Percentiles rank a stretch among this genome's conserved stretches.
Conservation (phyloP, 2,113 vertebrate species). For the Mobula hypostoma region DNA sequence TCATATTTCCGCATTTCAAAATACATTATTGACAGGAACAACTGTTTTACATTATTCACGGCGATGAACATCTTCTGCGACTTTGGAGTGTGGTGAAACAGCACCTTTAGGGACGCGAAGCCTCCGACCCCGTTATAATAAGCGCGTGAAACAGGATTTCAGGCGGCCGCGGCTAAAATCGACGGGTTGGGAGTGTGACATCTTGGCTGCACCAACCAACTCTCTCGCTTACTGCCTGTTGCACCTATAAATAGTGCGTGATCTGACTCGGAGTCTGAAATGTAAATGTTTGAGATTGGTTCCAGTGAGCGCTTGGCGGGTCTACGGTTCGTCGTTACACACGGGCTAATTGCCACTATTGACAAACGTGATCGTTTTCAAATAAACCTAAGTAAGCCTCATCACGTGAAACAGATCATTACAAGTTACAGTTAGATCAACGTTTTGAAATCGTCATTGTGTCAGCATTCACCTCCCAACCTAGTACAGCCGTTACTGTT, state of each 20-base stretch:
- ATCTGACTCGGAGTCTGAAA: neutral
- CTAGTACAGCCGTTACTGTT: neutral
- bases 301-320: neutral
- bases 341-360: neutral
- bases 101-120: neutral
- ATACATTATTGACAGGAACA: neutral
- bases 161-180: neutral
- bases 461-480: neutral
- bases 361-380: neutral
- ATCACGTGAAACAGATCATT: neutral
- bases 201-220: neutral
- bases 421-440: neutral
- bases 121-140: neutral
- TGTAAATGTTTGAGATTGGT: neutral
- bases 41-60: conserved; percentile 18
- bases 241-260: neutral
- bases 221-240: neutral
- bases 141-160: neutral
- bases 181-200: neutral
- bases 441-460: neutral
- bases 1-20: neutral
- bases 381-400: neutral
- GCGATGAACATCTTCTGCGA: neutral
- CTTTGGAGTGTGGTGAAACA: neutral
- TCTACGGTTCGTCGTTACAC: neutral